Percentiles rank a stretch among this genome's conserved stretches.
Evolutionary conservation across 92 coral and sea anemone genomes (phyloP).

Genomic region (Zoanthus sociatus): DNA sequence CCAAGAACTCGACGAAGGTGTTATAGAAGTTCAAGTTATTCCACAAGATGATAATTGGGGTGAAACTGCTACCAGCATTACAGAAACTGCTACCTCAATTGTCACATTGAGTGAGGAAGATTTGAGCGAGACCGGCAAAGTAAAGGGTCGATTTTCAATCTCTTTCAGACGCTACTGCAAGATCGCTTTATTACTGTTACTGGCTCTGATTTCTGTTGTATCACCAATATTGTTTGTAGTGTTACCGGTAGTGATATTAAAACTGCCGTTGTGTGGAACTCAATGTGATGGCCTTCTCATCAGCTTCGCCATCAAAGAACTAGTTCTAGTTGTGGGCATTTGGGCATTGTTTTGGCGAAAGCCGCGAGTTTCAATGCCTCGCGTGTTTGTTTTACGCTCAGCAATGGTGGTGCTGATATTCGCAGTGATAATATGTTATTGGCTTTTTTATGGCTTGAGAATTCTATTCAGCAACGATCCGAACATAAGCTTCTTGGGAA

Average conservation of each 20-base stretch:
- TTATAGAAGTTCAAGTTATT: slow-evolving; percentile 97
- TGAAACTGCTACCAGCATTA: slow-evolving; percentile 97
- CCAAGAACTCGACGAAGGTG: slow-evolving; percentile 96
- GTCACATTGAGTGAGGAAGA: slow-evolving; percentile 95
- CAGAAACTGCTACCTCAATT: slow-evolving; percentile 97
- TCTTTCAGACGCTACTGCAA: slow-evolving; percentile 82
- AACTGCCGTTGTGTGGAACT: slow-evolving; percentile 78
- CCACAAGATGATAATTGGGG: slow-evolving; percentile 99
- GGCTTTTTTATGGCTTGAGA: slow-evolving; percentile 93
- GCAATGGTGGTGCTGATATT: slow-evolving; percentile 86
- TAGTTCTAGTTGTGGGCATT: slow-evolving; percentile 84
- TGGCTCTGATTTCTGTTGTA: slow-evolving; percentile 79
- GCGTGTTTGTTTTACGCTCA: slow-evolving; percentile 89
- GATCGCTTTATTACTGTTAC: slow-evolving; percentile 72
- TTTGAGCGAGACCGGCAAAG: slow-evolving; percentile 88
- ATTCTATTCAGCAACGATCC: slow-evolving; percentile 71
- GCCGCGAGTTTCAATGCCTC: slow-evolving; percentile 89
- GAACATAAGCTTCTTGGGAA: slow-evolving; percentile 58
- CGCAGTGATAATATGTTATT: slow-evolving; percentile 88
- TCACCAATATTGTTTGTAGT: slow-evolving; percentile 93
- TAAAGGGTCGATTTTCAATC: slow-evolving; percentile 74
- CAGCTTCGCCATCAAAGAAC: slow-evolving; percentile 93
- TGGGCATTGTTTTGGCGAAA: slow-evolving; percentile 98
- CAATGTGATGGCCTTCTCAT: slow-evolving; percentile 92
- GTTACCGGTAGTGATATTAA: slow-evolving; percentile 82